These are phyloP conservation scores for Sapajus apella DNA, from an alignment of 2,113 vertebrate genomes.

Conservation along the genomic window DNA sequence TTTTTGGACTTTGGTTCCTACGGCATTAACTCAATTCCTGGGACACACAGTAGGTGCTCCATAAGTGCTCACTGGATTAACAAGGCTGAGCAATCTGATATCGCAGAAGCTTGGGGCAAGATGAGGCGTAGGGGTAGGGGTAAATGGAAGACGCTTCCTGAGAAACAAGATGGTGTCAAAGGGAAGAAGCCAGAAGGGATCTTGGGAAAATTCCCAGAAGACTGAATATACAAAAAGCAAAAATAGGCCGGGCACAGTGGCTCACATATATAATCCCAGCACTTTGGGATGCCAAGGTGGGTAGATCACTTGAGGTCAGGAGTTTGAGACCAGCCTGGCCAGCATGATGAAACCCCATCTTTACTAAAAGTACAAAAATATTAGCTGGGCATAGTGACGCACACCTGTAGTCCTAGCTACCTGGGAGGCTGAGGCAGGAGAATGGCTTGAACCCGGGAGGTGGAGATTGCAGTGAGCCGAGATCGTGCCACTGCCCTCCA, in stretches of 20 bases:
- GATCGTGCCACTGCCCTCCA: too few relatives aligned
- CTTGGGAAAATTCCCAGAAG: neutral
- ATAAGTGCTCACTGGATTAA: neutral
- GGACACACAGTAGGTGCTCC: neutral
- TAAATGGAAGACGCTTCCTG: neutral
- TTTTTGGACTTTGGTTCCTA: neutral
- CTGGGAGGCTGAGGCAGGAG: too few relatives aligned
- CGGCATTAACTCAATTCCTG: neutral
- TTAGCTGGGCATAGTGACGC: too few relatives aligned
- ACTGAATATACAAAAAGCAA: slow-evolving; percentile 29
- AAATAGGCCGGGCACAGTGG: neutral
- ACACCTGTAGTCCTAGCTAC: too few relatives aligned
- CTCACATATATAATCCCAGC: too few relatives aligned
- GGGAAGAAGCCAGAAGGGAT: neutral
- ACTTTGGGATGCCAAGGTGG: too few relatives aligned
- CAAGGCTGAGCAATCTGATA: neutral
- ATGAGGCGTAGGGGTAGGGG: neutral
- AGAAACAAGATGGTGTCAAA: neutral
- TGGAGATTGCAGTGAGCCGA: too few relatives aligned
- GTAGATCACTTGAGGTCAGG: too few relatives aligned
- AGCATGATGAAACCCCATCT: too few relatives aligned
- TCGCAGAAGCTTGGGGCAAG: neutral
- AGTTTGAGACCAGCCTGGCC: too few relatives aligned
- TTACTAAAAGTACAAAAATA: too few relatives aligned
- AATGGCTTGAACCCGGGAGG: too few relatives aligned